phyloP scores from a whole-genome alignment of 1,140 invertebrate genomes.

The Stenopsyche tienmushanensis region DNA sequence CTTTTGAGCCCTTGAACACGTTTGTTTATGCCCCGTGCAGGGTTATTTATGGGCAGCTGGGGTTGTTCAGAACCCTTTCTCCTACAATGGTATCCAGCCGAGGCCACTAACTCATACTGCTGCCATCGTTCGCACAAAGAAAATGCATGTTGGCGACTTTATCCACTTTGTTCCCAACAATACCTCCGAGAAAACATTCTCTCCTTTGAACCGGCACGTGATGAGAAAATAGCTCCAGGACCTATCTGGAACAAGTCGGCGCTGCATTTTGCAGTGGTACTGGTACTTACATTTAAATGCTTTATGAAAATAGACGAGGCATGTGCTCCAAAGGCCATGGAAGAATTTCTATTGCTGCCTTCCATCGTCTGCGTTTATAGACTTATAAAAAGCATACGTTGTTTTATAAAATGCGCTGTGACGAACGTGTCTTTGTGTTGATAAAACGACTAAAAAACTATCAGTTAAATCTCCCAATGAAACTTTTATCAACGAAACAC shows the following conservation, averaged over 20 bases:
- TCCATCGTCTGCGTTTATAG: too few species aligned
- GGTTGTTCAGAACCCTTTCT: background rate
- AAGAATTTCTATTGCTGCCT: too few species aligned
- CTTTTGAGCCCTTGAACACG: background rate
- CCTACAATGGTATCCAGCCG: background rate
- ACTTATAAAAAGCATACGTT: too few species aligned
- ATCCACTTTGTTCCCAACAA: conserved; percentile 24
- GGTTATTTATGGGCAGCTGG: background rate
- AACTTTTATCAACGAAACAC: too few species aligned
- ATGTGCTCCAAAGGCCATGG: background rate
- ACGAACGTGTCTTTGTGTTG: too few species aligned
- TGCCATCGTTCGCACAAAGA: conserved; percentile 30
- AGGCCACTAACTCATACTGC: conserved; percentile 22
- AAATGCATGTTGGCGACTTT: conserved; percentile 23
- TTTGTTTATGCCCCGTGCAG: conserved; percentile 1
- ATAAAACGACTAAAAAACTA: too few species aligned
- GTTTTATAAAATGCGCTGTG: too few species aligned
- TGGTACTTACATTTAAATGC: background rate
- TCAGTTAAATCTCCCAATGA: too few species aligned
- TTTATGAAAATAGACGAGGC: background rate
- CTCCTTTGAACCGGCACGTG: conserved; percentile 9
- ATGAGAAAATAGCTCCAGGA: conserved; percentile 22
- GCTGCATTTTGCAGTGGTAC: background rate
- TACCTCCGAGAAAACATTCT: conserved; percentile 23
- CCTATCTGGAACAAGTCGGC: background rate